Percentiles rank a stretch among this genome's conserved stretches.
phyloP scores from a whole-genome alignment of 2,888 invertebrate species.

The Polymixis lichenea region DNA sequence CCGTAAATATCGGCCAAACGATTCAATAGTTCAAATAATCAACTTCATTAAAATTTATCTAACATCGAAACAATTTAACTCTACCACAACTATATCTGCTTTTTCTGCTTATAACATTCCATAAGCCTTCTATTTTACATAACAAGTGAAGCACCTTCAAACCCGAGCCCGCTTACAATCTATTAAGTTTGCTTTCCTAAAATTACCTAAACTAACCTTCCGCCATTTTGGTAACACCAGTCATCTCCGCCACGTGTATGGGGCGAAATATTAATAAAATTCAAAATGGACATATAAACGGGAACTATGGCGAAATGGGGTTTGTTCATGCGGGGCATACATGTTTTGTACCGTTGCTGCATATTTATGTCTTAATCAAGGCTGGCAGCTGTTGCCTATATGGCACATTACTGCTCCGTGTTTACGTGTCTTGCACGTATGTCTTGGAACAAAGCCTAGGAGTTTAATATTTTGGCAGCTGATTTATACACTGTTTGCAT shows the following conservation, averaged over 20 bases:
- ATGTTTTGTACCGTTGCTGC: conserved; percentile 75
- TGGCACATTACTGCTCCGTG: conserved; percentile 72
- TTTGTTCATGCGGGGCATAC: conserved; percentile 65
- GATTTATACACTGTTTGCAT: conserved; percentile 66
- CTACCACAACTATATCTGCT: not conserved
- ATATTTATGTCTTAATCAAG: conserved; percentile 82
- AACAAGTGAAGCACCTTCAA: conserved; percentile 13
- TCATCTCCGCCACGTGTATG: conserved; percentile 38
- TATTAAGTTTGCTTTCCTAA: conserved; percentile 49
- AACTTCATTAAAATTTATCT: conserved; percentile 11
- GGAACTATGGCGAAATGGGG: conserved; percentile 67
- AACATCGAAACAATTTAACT: not conserved
- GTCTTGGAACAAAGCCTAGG: conserved; percentile 74
- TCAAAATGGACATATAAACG: conserved; percentile 67
- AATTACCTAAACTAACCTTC: conserved; percentile 36
- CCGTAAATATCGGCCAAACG: not conserved
- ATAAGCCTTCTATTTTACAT: conserved; percentile 10
- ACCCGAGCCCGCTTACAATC: conserved; percentile 28
- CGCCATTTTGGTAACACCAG: conserved; percentile 38
- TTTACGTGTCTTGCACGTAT: conserved; percentile 71
- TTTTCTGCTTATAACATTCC: conserved; percentile 12
- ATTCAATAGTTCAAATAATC: not conserved
- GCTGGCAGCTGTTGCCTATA: conserved; percentile 75
- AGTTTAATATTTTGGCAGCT: conserved; percentile 72
- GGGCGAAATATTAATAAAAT: conserved; percentile 71